phyloP scores from a whole-genome alignment of 1,140 invertebrate species.

The Ladona fulva region DNA sequence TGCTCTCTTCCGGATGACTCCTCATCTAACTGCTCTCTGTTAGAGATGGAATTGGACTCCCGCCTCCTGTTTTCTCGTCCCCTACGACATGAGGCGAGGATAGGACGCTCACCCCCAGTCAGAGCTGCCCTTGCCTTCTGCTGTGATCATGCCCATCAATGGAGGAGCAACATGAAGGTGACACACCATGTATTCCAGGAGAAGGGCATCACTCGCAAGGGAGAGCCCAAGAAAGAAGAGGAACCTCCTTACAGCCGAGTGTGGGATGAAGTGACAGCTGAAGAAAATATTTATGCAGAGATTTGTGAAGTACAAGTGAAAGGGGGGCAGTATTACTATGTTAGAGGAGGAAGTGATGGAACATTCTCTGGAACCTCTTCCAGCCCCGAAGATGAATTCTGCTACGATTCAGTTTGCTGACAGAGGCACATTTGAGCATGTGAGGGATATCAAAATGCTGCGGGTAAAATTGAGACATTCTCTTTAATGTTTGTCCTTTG shows the following conservation, averaged over 20 bases:
- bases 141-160: slow-evolving; percentile 24
- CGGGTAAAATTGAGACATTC: no score
- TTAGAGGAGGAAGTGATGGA: slow-evolving; percentile 11
- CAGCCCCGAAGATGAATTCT: slow-evolving; percentile 12
- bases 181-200: slow-evolving; percentile 18
- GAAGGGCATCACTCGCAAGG: background rate
- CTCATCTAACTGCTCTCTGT: slow-evolving; percentile 28
- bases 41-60: slow-evolving; percentile 35
- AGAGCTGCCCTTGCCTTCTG: slow-evolving; percentile 26
- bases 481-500: no score
- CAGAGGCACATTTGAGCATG: background rate
- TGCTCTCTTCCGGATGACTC: slow-evolving; percentile 33
- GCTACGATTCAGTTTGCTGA: slow-evolving; percentile 8
- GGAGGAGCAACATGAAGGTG: slow-evolving; percentile 26
- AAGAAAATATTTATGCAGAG: slow-evolving; percentile 20
- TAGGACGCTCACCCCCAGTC: slow-evolving; percentile 26
- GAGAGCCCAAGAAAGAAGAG: background rate
- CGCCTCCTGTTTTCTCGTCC: slow-evolving; percentile 29
- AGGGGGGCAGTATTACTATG: background rate
- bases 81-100: slow-evolving; percentile 26
- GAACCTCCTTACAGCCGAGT: slow-evolving; percentile 15
- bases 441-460: no score
- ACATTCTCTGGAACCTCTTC: slow-evolving; percentile 12
- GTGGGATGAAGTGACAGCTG: slow-evolving; percentile 13
- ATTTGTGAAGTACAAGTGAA: slow-evolving; percentile 13